Evolutionary conservation across 2,888 invertebrate species (phyloP), one percentile per base, ranked within the genome.

Genomic region (Netelia fuscicornis): DNA sequence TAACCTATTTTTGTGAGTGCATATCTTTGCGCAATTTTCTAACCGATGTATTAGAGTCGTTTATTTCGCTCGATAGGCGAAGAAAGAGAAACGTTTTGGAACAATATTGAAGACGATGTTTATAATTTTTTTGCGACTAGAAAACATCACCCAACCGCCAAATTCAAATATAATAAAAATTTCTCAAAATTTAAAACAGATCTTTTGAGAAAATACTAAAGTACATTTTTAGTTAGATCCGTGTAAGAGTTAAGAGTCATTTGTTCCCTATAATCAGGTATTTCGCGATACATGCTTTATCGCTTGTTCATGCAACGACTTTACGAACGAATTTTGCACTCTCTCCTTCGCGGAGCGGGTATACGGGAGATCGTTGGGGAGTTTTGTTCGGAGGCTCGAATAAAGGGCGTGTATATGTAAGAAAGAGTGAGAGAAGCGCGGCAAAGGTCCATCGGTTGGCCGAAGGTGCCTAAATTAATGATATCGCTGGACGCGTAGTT

Each of bases 381-480:
- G 65, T 82, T 52, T 70, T 64, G 56, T 65, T 71, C 58, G 72
- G 37, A 70, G 70, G 64, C 52, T 25, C 68, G 64, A 78, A 74
- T 68, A 65, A 84, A 84, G 78, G 84, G 83, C 81, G 86, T 84
- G 81, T 80, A 60, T 71, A 70, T 65, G 71, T 37, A 3, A 13
- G 13, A 48, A 68, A 72, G 48, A 62, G 78, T 83, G 76, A 78
- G 13, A 13, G 13, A 48, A 10, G 48, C 10, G 20, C 58, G 56
- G 58, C 17, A 20, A 20, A 20, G 58, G 52, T 79, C 68, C 78
- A 83, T 82, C 90, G 89, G 89, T 91, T 90, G 88, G 88, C 88
- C 86, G 87, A 89, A 88, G 87, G 87, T 75, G 90, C 86, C 86
- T 82, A 88, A 91, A 92, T 92, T 92, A 92, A 92, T 92, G 91